Conservation (phyloP, 2,797 vertebrate genomes). For the Otolemur crassicaudatus region DNA sequence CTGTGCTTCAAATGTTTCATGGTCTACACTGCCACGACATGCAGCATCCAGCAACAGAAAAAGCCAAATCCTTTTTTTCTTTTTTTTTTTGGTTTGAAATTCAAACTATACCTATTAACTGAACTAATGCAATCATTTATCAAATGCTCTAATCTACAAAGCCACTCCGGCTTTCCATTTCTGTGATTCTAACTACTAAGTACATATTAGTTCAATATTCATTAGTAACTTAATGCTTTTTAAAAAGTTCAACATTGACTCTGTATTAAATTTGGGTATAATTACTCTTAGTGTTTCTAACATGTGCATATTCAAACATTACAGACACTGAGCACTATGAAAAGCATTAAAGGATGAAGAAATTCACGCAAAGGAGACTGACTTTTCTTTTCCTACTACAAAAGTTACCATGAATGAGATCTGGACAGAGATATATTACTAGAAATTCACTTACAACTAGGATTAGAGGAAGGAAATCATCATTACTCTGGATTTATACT, state of each 20-base stretch:
- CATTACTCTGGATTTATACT: not conserved
- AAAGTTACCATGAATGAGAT: not conserved
- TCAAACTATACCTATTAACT: not conserved
- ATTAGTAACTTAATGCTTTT: not conserved
- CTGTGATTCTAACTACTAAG: not conserved
- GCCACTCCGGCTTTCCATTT: not conserved
- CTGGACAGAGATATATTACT: not conserved
- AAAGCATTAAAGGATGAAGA: not conserved
- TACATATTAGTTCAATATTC: not conserved
- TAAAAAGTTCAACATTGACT: not conserved
- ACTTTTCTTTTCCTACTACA: not conserved
- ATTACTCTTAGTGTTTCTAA: not conserved
- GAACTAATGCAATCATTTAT: not conserved
- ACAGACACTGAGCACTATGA: not conserved
- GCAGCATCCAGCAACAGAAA: not conserved
- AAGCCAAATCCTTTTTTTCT: not conserved
- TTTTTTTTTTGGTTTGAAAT: not conserved
- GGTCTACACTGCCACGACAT: not conserved
- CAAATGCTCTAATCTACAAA: not conserved
- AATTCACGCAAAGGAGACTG: not conserved
- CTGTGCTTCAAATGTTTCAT: not conserved
- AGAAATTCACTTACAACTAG: constrained; percentile 1
- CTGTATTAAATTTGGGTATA: not conserved
- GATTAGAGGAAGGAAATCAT: not conserved
- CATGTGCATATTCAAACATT: not conserved